phyloP scores from a whole-genome alignment of 1,140 invertebrate species.

The Dendrolimus kikuchii region DNA sequence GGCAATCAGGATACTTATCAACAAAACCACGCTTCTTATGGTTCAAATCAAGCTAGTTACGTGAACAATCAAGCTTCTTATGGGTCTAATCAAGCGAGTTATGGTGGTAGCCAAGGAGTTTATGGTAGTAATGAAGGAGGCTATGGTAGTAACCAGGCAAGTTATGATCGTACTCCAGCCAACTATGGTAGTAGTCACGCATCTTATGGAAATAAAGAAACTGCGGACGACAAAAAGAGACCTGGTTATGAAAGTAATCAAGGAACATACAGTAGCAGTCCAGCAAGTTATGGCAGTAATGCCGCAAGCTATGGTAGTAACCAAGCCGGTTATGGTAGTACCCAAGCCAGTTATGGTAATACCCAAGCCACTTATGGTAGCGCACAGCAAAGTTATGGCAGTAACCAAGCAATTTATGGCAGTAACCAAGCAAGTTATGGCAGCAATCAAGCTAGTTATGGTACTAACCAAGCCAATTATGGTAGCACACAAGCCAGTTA shows the following conservation, averaged over 20 bases:
- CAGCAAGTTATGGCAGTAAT: no score
- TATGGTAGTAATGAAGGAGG: conserved; percentile 10
- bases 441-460: conserved; percentile 7
- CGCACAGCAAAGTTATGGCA: conserved; percentile 4
- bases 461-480: conserved; percentile 6
- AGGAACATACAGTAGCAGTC: no score
- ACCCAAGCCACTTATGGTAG: conserved; percentile 1
- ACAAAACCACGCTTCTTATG: conserved; percentile 3
- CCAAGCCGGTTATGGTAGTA: background rate
- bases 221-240: no score
- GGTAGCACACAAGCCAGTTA: conserved; percentile 3
- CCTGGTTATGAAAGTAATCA: no score
- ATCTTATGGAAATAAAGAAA: no score
- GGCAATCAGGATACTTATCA: background rate
- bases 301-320: no score
- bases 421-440: conserved; percentile 1
- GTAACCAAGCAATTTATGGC: conserved; percentile 6
- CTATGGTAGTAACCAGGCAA: conserved; percentile 8
- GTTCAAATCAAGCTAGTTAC: conserved; percentile 4
- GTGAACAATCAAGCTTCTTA: conserved; percentile 8
- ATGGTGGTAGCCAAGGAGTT: conserved; percentile 12
- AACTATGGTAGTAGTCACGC: no score
- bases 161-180: background rate
- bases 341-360: background rate
- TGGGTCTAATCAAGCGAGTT: conserved; percentile 6